These are phyloP conservation scores for Ciconia stormi DNA, from an alignment of 2,113 vertebrate genomes.

Conservation along the genomic window DNA sequence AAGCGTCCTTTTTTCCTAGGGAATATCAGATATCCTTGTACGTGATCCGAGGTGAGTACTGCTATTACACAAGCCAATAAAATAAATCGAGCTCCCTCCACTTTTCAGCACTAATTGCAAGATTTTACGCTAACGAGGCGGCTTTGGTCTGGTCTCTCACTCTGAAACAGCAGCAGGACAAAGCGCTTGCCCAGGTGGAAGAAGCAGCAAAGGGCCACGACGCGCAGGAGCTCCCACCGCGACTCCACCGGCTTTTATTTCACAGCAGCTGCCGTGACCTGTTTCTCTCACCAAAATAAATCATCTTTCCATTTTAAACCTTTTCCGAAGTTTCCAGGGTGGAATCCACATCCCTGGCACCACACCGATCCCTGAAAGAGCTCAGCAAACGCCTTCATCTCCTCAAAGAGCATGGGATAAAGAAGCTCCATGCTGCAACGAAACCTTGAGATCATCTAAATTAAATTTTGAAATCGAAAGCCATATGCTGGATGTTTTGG, in stretches of 20 bases:
- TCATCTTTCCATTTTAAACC: background rate
- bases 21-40: accelerated
- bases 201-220: background rate
- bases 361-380: background rate
- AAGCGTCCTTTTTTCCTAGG: background rate
- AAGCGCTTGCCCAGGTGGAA: background rate
- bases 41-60: accelerated
- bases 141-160: background rate
- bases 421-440: accelerated
- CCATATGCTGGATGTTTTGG: accelerated
- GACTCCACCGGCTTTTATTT: too few relatives aligned
- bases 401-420: background rate
- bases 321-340: background rate
- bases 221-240: accelerated
- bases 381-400: background rate
- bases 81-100: background rate
- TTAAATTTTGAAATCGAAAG: background rate
- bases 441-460: background rate
- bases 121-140: background rate
- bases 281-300: background rate
- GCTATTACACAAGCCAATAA: accelerated
- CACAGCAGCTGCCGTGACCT: too few relatives aligned
- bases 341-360: background rate
- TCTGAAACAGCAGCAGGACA: background rate
- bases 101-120: background rate